Evolutionary conservation across 1,140 invertebrate species (phyloP).

Genomic region (Meloidogyne exigua): DNA sequence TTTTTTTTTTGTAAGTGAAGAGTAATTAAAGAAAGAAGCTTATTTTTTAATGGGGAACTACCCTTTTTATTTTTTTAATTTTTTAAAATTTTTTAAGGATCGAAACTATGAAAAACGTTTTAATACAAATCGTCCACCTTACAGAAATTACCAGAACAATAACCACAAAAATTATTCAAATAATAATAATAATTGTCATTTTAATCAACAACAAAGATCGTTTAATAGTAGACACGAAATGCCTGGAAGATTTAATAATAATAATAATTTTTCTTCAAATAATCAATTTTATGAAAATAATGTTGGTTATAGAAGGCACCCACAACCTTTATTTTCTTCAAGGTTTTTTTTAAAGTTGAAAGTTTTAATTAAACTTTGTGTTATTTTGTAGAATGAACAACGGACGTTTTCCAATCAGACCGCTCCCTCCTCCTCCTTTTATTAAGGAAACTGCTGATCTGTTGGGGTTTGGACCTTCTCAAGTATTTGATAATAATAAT

Average conservation of each 20-base stretch:
- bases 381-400: background rate
- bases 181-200: background rate
- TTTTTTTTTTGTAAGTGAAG: too few relatives aligned
- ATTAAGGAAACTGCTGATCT: background rate
- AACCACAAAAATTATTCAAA: background rate
- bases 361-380: too few relatives aligned
- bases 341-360: background rate
- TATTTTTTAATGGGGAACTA: too few relatives aligned
- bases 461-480: background rate
- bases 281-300: background rate
- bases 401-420: background rate
- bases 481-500: background rate
- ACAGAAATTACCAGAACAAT: background rate
- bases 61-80: too few relatives aligned
- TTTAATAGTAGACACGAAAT: background rate
- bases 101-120: background rate
- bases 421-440: background rate
- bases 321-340: background rate
- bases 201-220: background rate
- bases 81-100: background rate
- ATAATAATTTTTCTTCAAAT: constrained; percentile 8
- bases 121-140: background rate
- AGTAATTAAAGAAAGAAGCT: too few relatives aligned
- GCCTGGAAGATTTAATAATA: background rate
- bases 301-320: background rate